phyloP scores from a whole-genome alignment of 2,113 vertebrate species.

The Pardalotus punctatus region DNA sequence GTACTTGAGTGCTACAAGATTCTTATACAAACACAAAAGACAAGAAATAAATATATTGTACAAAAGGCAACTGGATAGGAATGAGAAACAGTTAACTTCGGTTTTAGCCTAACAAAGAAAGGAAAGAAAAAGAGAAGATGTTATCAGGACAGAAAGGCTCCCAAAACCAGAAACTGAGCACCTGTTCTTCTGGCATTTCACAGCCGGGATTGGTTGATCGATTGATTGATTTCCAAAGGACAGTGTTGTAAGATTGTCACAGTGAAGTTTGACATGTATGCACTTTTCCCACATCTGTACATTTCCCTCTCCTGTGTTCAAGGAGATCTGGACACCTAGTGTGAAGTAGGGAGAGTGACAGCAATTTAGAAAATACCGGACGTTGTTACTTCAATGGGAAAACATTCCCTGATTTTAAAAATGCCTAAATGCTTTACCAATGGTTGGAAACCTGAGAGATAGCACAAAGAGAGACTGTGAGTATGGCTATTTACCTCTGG shows the following conservation, averaged over 20 bases:
- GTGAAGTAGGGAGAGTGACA: neutral
- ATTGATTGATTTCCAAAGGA: neutral
- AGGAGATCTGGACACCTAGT: neutral
- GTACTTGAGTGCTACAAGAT: slow-evolving; percentile 22
- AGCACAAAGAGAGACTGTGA: neutral
- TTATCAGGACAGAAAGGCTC: neutral
- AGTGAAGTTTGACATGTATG: neutral
- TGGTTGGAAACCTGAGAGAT: neutral
- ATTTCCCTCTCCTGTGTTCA: neutral
- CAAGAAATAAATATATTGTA: slow-evolving; percentile 48
- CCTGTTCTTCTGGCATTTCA: neutral
- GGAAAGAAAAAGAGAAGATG: neutral
- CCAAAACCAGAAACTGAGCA: neutral
- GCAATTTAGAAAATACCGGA: neutral
- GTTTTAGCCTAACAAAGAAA: slow-evolving; percentile 28
- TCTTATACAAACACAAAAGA: slow-evolving; percentile 52
- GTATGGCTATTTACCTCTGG: neutral
- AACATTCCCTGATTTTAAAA: neutral
- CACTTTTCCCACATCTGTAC: neutral
- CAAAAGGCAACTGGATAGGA: slow-evolving; percentile 38
- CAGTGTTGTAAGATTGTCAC: neutral
- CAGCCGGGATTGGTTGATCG: neutral
- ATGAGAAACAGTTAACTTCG: slow-evolving; percentile 15
- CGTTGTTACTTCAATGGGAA: neutral
- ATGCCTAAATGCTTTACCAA: neutral